Evolutionary conservation across 1,140 invertebrate species (phyloP).

Genomic region (Euura saliciscinereae): DNA sequence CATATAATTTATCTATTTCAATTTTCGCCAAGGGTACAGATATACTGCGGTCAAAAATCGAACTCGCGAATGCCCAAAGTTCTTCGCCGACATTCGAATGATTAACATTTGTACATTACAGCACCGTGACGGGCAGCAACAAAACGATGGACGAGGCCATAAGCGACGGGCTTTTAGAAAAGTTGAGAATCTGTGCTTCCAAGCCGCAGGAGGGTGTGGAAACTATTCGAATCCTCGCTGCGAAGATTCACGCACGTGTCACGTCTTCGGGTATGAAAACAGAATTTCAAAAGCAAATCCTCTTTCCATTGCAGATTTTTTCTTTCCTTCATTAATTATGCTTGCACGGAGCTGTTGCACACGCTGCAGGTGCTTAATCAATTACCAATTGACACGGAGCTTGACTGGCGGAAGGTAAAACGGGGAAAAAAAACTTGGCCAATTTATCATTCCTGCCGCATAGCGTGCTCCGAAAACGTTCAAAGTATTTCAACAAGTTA

Average conservation of each 20-base stretch:
- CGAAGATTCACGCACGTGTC: conserved; percentile 61
- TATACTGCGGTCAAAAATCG: no score
- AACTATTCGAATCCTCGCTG: conserved; percentile 56
- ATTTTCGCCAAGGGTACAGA: no score
- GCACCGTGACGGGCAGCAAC: conserved; percentile 45
- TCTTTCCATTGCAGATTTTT: no score
- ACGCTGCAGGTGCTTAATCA: neutral
- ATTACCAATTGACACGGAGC: neutral
- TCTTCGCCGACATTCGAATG: neutral
- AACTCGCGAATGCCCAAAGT: no score
- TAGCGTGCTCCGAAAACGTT: neutral
- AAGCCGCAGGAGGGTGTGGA: conserved; percentile 61
- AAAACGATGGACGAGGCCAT: conserved; percentile 48
- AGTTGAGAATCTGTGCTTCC: conserved; percentile 41
- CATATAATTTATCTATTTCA: no score
- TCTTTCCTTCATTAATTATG: neutral
- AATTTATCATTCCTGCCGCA: neutral
- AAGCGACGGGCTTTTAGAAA: conserved; percentile 51
- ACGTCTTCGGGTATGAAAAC: conserved; percentile 59
- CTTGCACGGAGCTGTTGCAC: neutral
- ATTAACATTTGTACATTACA: conserved; percentile 30
- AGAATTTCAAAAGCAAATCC: neutral
- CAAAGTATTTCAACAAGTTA: neutral
- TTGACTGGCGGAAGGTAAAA: neutral
- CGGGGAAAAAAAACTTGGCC: neutral